Evolutionary conservation across 2,113 vertebrate species (phyloP).

Genomic region (Mesembrinibis cayennensis): DNA sequence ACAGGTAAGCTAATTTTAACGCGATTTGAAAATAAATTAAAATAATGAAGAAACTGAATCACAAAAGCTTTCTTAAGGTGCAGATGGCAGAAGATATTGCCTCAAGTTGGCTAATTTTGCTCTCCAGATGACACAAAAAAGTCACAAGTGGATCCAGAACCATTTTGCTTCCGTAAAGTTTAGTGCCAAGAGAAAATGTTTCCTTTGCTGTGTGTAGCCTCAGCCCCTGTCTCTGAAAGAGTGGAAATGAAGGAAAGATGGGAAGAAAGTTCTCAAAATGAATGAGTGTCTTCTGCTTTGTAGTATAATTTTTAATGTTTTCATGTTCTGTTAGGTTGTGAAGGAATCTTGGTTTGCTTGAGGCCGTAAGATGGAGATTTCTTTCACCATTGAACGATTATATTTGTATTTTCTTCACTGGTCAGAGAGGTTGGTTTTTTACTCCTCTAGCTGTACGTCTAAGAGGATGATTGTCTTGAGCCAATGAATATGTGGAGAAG

Average conservation of each 20-base stretch:
- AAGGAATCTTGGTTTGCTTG: not conserved
- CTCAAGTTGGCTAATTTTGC: not conserved
- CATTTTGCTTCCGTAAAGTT: not conserved
- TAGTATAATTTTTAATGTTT: not conserved
- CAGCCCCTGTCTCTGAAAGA: not conserved
- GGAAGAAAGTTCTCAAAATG: not conserved
- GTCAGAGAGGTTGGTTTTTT: not conserved
- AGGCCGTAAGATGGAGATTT: not conserved
- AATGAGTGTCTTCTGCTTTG: not conserved
- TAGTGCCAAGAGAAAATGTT: not conserved
- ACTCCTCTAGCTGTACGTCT: not conserved
- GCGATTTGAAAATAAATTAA: not conserved
- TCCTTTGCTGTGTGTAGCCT: not conserved
- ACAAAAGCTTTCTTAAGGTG: not conserved
- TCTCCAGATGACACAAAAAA: not conserved
- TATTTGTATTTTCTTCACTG: not conserved
- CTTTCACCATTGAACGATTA: not conserved
- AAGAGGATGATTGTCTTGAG: not conserved
- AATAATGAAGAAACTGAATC: not conserved
- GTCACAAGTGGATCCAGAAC: not conserved
- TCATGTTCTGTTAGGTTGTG: not conserved
- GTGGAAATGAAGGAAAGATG: not conserved
- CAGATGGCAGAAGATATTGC: not conserved
- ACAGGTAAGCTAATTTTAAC: constrained; percentile 8
- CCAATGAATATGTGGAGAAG: not conserved